These are phyloP conservation scores for Drosophila grimshawi DNA, from an alignment of 1,140 invertebrate genomes.

Conservation along the genomic window DNA sequence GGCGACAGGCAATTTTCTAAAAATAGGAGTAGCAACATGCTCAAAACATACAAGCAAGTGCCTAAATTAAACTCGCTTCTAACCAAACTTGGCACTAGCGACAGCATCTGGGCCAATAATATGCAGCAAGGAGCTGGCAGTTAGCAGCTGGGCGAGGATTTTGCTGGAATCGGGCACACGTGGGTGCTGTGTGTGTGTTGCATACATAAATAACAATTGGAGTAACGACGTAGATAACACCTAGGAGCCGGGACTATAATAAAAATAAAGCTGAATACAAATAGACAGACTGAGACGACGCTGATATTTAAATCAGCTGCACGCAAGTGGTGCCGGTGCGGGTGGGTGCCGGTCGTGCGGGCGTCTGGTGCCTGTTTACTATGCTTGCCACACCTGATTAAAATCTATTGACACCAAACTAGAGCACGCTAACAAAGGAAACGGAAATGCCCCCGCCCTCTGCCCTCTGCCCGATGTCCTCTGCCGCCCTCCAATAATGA, in stretches of 20 bases:
- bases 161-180: conserved; percentile 29
- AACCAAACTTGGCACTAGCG: conserved; percentile 35
- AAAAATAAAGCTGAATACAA: conserved; percentile 50
- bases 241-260: conserved; percentile 41
- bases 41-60: conserved; percentile 46
- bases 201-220: conserved; percentile 77
- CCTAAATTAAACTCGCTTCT: conserved; percentile 25
- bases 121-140: neutral
- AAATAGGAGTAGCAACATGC: conserved; percentile 33
- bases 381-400: conserved; percentile 80
- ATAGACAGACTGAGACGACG: conserved; percentile 52
- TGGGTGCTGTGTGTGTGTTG: conserved; percentile 42
- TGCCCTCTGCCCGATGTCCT: conserved; percentile 13
- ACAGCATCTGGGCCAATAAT: neutral
- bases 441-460: conserved; percentile 36
- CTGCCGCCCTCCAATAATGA: conserved; percentile 42
- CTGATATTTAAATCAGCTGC: conserved; percentile 54
- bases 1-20: conserved; percentile 23
- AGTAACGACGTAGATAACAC: conserved; percentile 16
- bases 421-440: conserved; percentile 71
- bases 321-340: neutral
- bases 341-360: neutral
- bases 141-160: neutral
- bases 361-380: conserved; percentile 58
- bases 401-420: conserved; percentile 77